Evolutionary conservation across 2,113 vertebrate species (phyloP).

Genomic region (Sebastes schlegelii): DNA sequence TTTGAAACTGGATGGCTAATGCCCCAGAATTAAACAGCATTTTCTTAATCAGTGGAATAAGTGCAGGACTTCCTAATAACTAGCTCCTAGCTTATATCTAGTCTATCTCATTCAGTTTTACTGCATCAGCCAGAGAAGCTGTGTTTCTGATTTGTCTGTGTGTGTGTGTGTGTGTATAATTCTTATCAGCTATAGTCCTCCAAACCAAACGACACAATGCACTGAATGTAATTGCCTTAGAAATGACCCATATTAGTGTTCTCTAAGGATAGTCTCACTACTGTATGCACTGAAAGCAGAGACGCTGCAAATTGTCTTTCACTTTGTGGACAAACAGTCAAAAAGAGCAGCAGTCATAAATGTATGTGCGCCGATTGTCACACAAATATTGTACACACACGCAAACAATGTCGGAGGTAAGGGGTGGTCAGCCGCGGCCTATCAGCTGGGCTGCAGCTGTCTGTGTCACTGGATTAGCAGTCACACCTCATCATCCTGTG

Average conservation of each 20-base stretch:
- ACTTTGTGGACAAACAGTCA: not conserved
- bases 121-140: too few relatives aligned
- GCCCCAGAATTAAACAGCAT: not conserved
- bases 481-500: conserved; percentile 67
- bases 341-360: conserved; percentile 3
- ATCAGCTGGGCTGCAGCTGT: conserved; percentile 65
- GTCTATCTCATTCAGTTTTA: not conserved
- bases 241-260: not conserved
- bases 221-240: not conserved
- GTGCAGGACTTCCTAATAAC: not conserved
- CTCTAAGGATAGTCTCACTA: not conserved
- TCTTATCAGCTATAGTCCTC: not conserved
- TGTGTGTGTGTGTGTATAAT: not conserved
- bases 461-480: conserved; percentile 65
- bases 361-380: not conserved
- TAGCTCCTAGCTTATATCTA: not conserved
- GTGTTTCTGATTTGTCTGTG: not conserved
- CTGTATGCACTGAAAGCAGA: not conserved
- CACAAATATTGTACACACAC: not conserved
- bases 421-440: conserved; percentile 13
- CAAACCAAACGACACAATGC: not conserved
- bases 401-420: conserved; percentile 31
- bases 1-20: conserved; percentile 1
- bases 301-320: not conserved
- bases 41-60: not conserved